phyloP scores from a whole-genome alignment of 2,113 vertebrate genomes.

The Nyctereutes procyonoides region DNA sequence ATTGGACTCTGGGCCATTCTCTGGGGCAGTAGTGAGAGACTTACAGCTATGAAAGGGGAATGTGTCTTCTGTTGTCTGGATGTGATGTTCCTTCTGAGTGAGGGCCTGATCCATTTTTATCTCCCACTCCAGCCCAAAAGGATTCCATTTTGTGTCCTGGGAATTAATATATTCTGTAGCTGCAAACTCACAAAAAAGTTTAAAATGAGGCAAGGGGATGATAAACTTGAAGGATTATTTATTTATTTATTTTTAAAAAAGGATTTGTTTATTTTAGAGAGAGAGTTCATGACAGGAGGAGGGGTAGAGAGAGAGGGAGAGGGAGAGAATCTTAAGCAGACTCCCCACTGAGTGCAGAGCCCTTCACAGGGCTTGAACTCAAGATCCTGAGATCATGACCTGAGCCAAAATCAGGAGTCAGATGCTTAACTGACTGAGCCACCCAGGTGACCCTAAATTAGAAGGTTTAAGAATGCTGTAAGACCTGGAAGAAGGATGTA shows the following conservation, averaged over 20 bases:
- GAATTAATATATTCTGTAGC: not conserved
- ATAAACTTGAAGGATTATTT: not conserved
- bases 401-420: not conserved
- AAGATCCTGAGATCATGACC: not conserved
- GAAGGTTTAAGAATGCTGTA: not conserved
- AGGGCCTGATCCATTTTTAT: not conserved
- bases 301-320: not conserved
- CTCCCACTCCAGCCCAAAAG: not conserved
- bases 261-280: not conserved
- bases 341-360: not conserved
- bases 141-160: not conserved
- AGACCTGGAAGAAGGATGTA: not conserved
- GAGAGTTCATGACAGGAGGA: not conserved
- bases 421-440: not conserved
- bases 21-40: not conserved
- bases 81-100: not conserved
- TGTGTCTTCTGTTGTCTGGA: not conserved
- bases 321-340: not conserved
- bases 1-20: not conserved
- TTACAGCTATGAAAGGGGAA: not conserved
- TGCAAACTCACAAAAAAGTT: not conserved
- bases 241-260: not conserved
- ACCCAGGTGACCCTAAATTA: not conserved
- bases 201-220: not conserved
- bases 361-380: not conserved